Conservation (phyloP, 1,140 invertebrate species). For the Pseudomyrmex pallidus region DNA sequence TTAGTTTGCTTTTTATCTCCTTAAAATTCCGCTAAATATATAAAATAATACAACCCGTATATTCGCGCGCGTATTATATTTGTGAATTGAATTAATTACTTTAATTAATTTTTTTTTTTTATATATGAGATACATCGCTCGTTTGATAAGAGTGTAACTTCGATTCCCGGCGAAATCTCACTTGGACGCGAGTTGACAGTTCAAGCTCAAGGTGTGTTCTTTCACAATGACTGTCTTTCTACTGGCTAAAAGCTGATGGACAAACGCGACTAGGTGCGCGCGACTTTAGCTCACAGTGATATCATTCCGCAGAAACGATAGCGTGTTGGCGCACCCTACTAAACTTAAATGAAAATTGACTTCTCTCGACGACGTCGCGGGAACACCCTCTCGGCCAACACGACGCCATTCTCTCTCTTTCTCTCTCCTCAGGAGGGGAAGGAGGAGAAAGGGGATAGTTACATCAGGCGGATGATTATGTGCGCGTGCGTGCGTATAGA, state of each 20-base stretch:
- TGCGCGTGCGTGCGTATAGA: background rate
- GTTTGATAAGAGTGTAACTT: background rate
- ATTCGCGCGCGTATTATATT: no score
- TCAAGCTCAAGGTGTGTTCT: background rate
- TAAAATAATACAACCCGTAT: no score
- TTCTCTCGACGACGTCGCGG: conserved; percentile 70
- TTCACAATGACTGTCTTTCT: conserved; percentile 2
- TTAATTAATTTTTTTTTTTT: no score
- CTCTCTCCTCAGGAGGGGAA: background rate
- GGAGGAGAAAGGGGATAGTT: background rate
- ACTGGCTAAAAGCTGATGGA: conserved; percentile 1
- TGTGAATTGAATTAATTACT: background rate
- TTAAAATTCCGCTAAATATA: background rate
- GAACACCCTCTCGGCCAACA: conserved; percentile 69
- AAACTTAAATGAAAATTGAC: conserved; percentile 81
- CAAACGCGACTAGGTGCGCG: conserved; percentile 17
- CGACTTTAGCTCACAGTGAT: conserved; percentile 63
- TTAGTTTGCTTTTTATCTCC: conserved; percentile 1
- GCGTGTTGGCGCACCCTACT: conserved; percentile 78
- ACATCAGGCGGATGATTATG: conserved; percentile 57
- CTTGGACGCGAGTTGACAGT: background rate
- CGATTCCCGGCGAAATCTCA: background rate
- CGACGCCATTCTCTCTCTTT: conserved; percentile 18
- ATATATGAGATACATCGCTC: background rate
- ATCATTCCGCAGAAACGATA: conserved; percentile 80